Evolutionary conservation across 2,888 invertebrate genomes (phyloP), one percentile per base, ranked within the genome.

Genomic region (Pteria penguin): DNA sequence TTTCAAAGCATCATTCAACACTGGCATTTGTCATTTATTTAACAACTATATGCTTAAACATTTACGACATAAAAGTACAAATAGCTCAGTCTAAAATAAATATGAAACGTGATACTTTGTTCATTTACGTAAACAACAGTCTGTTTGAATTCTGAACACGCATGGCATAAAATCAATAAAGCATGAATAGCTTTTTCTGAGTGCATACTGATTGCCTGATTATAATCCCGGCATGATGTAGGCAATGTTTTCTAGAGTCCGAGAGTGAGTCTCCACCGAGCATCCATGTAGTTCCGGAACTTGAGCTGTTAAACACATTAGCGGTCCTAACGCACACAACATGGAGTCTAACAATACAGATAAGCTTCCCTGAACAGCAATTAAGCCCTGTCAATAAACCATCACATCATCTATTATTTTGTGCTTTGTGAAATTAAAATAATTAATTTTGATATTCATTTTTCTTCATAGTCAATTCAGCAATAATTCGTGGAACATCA

Each of bases 291-390:
- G 93, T 86, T 95, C 95, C 0, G 97, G 96, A 52, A 98, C 93
- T 85, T 96, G 96, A 83, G 96, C 95, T 0, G 97, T 96, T 75
- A 98, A 94, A 89, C 97, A 96, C 85, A 97, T 93, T 72, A 98
- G 93, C 5, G 98, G 97, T 1, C 96, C 97, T 84, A 98, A 93
- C 1, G 98, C 96, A 92, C 98, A 98, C 33, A 98, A 94, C 77
- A 98, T 93, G 1, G 98, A 97, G 93, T 98, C 98, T 80, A 98
- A 93, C 18, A 98, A 93, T 18, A 98, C 97, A 0, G 98, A 98
- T 75, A 98, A 94, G 76, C 97, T 97, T 0, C 98, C 98, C 0
- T 97, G 98, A 22, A 98, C 97, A 0, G 98, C 97, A 79, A 98
- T 97, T 92, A 97, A 97, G 14, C 98, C 98, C 95, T 96, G 93